Base-by-base conservation (phyloP, 2,797 vertebrate species). In the Leptoclinus maculatus region DNA sequence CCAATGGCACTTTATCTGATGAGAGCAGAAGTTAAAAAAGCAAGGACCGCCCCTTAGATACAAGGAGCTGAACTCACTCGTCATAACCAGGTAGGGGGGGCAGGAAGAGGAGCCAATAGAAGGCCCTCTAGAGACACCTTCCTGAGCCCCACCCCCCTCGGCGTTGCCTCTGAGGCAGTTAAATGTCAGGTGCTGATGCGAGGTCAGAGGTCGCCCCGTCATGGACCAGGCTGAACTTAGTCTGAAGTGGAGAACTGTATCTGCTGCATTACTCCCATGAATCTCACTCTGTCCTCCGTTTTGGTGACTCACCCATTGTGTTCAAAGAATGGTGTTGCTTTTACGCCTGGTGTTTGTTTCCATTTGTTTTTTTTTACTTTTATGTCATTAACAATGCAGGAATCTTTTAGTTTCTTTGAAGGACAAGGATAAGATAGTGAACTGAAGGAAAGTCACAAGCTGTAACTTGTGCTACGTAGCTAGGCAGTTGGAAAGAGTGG, bases 21-120 rank as follows among this genome's bases (percentile, higher is more conserved):
- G 93, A 95, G 75, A 85, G 90, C 89, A 91, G 86, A 78, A 95
- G 95, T 90, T 97, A 96, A 90, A 87, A 87, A 67, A 68, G 54
- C 77, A 38, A 9, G 64, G 76, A 66, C 5, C 6, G 5, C 79
- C 80, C 83, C 79, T 57, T 39, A 25, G 57, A 73, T 66, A 32
- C 56, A 80, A 81, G 81, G 57, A 90, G 83, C 74, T 83, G 80
- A 78, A 89, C 76, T 82, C 23, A 39, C 76, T 68, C 9, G 7
- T 66, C 38, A 43, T 74, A 59, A 69, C 25, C 68, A 59, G 71
- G 76, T 45, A 86, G 76, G 58, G 76, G 76, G 64, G 67, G 74
- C 75, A 64, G 66, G 62, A 81, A 36, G 73, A 83, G 76, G 76
- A 83, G 84, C 82, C 56, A 29, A 21, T 11, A 63, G 71, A n/a